Evolutionary conservation across 2,113 vertebrate species (phyloP), one percentile per base, ranked within the genome.

Genomic region (Oreochromis spilurus): DNA sequence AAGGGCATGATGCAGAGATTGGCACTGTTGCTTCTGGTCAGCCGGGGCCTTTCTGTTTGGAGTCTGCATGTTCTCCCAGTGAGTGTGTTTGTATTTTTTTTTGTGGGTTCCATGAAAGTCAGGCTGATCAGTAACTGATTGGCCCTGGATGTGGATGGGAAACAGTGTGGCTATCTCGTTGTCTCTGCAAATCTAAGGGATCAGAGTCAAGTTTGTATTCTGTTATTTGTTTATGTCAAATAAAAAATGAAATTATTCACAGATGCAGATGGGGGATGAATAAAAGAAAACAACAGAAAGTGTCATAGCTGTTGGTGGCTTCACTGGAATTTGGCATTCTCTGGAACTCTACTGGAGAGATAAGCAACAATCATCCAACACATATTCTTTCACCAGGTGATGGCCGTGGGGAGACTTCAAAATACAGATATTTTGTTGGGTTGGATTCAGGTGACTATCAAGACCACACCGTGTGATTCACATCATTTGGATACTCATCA

Each of bases 401-500:
- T 26, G 65, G 58, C 29, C 3, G 1, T 60, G 58, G 58, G 34
- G 65, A 70, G 65, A 70, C 38, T 45, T 70, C 21, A 43, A 43
- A 43, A 70, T 70, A 9, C 38, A 70, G 65, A 70, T 70, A 43
- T 43, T 70, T 43, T 43, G 67, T 26, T 72, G 36, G 21, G 5
- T 29, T 72, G 40, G 21, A 9, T 45, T 45, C 8, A 26, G 38
- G 40, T 72, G 67, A 26, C 40, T 7, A 45, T 26, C 2, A 72
- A 72, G 21, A 4, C 21, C 40, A 0, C 40, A 48, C 40, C 1
- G 2, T 72, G 1, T 72, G 40, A 45, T 72, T 72, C 67, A 48
- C 21, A 26, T 70, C 3, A 3, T 45, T 43, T 45, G n/a, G n/a
- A 70, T 45, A 45, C 38, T 16, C 65, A 26, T 26, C 65, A 45